phyloP scores from a whole-genome alignment of 2,888 invertebrate genomes.

The Anarsia innoxiella region DNA sequence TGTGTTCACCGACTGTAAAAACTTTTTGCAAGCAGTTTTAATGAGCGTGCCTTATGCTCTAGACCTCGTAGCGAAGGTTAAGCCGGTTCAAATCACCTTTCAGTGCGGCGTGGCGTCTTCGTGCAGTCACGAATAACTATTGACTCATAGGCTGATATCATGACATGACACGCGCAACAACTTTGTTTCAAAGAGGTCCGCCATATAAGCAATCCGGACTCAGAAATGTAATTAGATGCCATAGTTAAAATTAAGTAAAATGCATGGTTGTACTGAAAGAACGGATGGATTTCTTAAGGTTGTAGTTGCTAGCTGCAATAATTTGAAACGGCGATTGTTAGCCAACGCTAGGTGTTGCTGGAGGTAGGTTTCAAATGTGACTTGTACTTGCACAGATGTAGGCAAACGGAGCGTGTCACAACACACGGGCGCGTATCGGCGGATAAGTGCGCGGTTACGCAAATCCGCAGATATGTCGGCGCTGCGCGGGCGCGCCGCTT shows the following conservation, averaged over 20 bases:
- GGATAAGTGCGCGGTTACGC: conserved; percentile 74
- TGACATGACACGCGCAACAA: conserved; percentile 35
- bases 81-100: conserved; percentile 47
- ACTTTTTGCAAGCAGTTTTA: conserved; percentile 48
- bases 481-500: conserved; percentile 62
- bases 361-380: conserved; percentile 28
- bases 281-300: too few relatives aligned
- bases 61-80: conserved; percentile 47
- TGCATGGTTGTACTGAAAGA: too few relatives aligned
- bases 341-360: conserved; percentile 11
- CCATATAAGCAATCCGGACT: conserved; percentile 17
- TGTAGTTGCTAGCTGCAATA: too few relatives aligned
- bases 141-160: conserved; percentile 64
- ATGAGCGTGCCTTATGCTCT: conserved; percentile 48
- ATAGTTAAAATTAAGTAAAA: conserved; percentile 17
- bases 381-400: conserved; percentile 38
- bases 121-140: conserved; percentile 44
- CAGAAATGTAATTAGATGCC: conserved; percentile 15
- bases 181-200: conserved; percentile 38
- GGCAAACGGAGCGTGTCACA: conserved; percentile 63
- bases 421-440: conserved; percentile 63
- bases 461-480: conserved; percentile 74
- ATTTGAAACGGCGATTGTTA: too few relatives aligned
- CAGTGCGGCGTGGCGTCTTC: conserved; percentile 30
- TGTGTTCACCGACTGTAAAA: conserved; percentile 40